Evolutionary conservation across 2,797 vertebrate species (phyloP).

Genomic region (Poecilia velifera): DNA sequence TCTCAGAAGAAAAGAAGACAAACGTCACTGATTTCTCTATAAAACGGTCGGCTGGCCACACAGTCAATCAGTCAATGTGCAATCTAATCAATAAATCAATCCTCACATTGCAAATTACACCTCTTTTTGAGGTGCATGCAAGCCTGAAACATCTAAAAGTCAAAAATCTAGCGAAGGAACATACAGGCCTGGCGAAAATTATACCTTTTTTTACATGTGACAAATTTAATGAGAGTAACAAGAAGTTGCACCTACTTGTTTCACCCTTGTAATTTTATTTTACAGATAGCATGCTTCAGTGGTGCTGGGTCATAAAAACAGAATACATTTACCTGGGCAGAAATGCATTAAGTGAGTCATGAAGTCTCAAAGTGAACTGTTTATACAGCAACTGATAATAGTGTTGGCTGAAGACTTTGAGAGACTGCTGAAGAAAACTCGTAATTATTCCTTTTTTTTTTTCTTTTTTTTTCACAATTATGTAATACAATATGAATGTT

Average conservation of each 20-base stretch:
- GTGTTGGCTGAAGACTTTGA: slow-evolving; percentile 46
- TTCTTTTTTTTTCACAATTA: not conserved
- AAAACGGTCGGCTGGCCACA: slow-evolving; percentile 29
- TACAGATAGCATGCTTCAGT: slow-evolving; percentile 37
- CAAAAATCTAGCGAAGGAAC: slow-evolving; percentile 30
- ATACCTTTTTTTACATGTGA: slow-evolving; percentile 35
- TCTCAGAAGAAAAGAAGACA: slow-evolving; percentile 10
- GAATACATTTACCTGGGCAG: slow-evolving; percentile 57
- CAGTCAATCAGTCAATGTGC: slow-evolving; percentile 21
- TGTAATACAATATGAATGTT: not conserved
- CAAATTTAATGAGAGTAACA: slow-evolving; percentile 58
- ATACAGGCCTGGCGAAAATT: slow-evolving; percentile 35
- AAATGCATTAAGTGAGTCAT: slow-evolving; percentile 63
- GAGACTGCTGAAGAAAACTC: slow-evolving; percentile 20
- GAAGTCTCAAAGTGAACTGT: slow-evolving; percentile 56
- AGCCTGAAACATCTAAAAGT: slow-evolving; percentile 23
- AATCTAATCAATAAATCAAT: slow-evolving; percentile 37
- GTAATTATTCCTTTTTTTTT: not conserved
- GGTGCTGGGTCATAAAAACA: slow-evolving; percentile 51
- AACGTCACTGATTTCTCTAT: slow-evolving; percentile 17
- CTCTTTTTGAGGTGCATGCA: not conserved
- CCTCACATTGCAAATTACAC: slow-evolving; percentile 11
- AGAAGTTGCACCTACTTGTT: slow-evolving; percentile 27
- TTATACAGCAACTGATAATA: slow-evolving; percentile 67
- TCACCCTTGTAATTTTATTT: slow-evolving; percentile 63